Evolutionary conservation across 2,888 invertebrate genomes (phyloP), one percentile per base, ranked within the genome.

Genomic region (Erebia palarica): DNA sequence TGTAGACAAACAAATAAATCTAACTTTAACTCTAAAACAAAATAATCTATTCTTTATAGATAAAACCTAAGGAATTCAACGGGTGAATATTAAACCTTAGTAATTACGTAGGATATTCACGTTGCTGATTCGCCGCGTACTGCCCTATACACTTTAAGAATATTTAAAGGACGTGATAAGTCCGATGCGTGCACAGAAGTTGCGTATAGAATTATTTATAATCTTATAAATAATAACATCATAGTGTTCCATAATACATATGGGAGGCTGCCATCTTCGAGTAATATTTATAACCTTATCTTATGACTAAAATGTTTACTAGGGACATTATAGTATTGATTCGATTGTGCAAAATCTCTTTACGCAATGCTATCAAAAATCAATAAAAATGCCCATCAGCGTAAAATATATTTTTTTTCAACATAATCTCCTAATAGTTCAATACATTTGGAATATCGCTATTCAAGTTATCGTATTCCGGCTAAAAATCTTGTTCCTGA

Each of bases 81-180:
- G 84, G 78, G 82, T 83, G 81, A 84, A 83, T 85, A 84, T 77
- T 78, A 78, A 83, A 81, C 77, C 77, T 70, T 71, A 70, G 76
- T 81, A 75, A 80, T 86, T 83, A 75, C 77, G 77, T 72, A 88
- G 79, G 85, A 74, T 73, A 53, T 84, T 80, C 87, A 88, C 85
- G 88, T 79, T 76, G 74, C 76, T 80, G 84, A 81, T 84, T 78
- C 77, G 79, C 80, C 78, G 80, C 82, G 77, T 79, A 77, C 78
- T 78, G 79, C 80, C 80, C 79, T 81, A 76, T 78, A 84, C 86
- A 84, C 79, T 86, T 74, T 73, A 74, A 75, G 86, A 88, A 89
- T 89, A 84, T 84, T 77, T 83, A 79, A 83, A 79, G 75, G 74
- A 78, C 76, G 75, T 74, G 78, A 77, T 75, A 73, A 76, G 75